A percentile compares a stretch with the other conserved stretches of the same genome.
Conservation (phyloP, 23 tunicate species). For the Aplidium turbinatum region DNA sequence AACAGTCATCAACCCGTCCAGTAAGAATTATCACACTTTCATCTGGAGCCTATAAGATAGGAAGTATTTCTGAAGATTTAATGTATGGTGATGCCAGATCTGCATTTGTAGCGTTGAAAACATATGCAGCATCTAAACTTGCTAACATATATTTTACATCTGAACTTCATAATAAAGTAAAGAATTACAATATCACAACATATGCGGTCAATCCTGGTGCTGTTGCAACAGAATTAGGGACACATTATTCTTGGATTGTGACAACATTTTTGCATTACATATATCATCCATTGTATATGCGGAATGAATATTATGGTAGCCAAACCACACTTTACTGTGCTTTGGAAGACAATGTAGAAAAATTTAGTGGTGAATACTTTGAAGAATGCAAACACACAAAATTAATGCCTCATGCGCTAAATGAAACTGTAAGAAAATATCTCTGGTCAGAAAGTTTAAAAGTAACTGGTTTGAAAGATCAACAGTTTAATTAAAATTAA, state of each 20-base stretch:
- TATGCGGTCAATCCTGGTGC: constrained; percentile 67
- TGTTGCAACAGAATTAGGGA: too few species aligned
- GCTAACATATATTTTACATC: constrained; percentile 65
- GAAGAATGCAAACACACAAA: background rate
- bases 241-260: too few species aligned
- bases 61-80: too few species aligned
- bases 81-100: too few species aligned
- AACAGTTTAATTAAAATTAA: too few species aligned
- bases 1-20: constrained; percentile 42
- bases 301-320: constrained; percentile 43
- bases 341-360: constrained; percentile 36
- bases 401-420: constrained; percentile 6
- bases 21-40: constrained; percentile 66
- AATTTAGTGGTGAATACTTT: constrained; percentile 49
- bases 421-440: constrained; percentile 8
- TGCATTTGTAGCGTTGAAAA: too few species aligned
- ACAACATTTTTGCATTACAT: too few species aligned
- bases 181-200: constrained; percentile 48
- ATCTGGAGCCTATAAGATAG: constrained; percentile 61
- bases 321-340: constrained; percentile 59
- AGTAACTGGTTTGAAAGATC: constrained; percentile 21
- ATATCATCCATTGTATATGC: too few species aligned
- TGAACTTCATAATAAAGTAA: constrained; percentile 37
- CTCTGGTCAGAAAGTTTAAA: constrained; percentile 40
- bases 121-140: constrained; percentile 49